Evolutionary conservation across 2,888 invertebrate species (phyloP).

Genomic region (Spisula subtruncata): DNA sequence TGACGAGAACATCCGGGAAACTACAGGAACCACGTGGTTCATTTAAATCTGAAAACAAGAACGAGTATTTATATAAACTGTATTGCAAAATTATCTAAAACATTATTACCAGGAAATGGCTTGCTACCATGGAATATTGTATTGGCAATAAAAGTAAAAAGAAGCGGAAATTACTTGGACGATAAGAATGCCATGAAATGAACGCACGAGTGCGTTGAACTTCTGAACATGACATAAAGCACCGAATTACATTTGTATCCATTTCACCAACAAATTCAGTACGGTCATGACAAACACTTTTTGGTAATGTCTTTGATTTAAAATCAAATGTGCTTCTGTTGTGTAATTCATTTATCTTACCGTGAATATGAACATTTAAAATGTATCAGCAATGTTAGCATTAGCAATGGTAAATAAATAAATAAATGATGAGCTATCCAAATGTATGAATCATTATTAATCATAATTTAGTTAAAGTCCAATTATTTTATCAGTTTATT

Average conservation of each 20-base stretch:
- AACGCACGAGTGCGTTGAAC: neutral
- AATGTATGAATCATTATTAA: neutral
- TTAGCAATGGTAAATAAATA: too few species aligned
- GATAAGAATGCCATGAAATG: neutral
- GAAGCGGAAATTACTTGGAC: slow-evolving; percentile 22
- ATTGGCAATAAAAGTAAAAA: slow-evolving; percentile 14
- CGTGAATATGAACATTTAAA: neutral
- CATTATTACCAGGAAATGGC: neutral
- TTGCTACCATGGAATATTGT: neutral
- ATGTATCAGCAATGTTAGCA: too few species aligned
- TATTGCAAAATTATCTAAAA: neutral
- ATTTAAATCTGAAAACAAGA: slow-evolving; percentile 65
- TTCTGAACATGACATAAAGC: neutral
- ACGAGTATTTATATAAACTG: neutral
- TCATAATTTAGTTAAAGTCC: neutral
- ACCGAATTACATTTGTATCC: neutral
- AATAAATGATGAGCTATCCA: too few species aligned
- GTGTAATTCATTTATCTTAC: neutral
- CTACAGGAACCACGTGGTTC: slow-evolving; percentile 72
- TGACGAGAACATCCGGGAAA: slow-evolving; percentile 81
- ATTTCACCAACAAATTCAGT: neutral
- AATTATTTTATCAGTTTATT: neutral
- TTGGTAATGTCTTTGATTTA: neutral
- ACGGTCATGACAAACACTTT: neutral
- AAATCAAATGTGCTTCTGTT: neutral